Evolutionary conservation across 2,797 vertebrate genomes (phyloP), one percentile per base, ranked within the genome.

Genomic region (Sebastes ruberrimus): DNA sequence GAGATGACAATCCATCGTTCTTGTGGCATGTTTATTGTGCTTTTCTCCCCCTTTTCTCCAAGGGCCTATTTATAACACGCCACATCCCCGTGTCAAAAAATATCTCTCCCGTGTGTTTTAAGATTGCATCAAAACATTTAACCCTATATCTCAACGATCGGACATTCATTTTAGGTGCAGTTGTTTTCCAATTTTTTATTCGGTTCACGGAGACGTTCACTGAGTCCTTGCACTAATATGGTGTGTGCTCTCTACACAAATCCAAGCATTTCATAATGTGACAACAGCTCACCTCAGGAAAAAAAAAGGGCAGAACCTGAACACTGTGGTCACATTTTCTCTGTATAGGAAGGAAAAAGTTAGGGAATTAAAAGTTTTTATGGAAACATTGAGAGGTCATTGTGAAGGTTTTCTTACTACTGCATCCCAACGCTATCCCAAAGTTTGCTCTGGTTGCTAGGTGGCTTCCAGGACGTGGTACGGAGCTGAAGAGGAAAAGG

Each of bases 1-100:
- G 83, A 85, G 86, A 91, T 92, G 92, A 92, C 89, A 85, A 88
- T 92, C 92, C 88, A 92, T 94, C 89, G 56, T 85, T 87, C 85
- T 72, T 86, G 74, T 79, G 87, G 80, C 80, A 76, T 92, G 91
- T 94, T 95, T 95, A 94, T 94, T 92, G 92, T 92, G 83, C 81
- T 90, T 91, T 89, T 81, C 85, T 82, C 70, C 80, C 18, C 71
- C 62, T 81, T 88, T 83, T 84, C 89, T 90, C 90, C 73, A 52
- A 67, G 62, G 89, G 70, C 74, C 87, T 73, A 85, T 93, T 86
- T 82, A 88, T 91, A 93, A 93, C 80, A n/a, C 42, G 71, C 80
- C 77, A 84, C 86, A 93, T 89, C 84, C 74, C 76, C 18, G 25
- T 73, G 83, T 88, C 80, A 84, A 71, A 76, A 84, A 71, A 89